Conservation (phyloP, 1,140 invertebrate genomes). For the Pachyrhynchus sulphureomaculatus region DNA sequence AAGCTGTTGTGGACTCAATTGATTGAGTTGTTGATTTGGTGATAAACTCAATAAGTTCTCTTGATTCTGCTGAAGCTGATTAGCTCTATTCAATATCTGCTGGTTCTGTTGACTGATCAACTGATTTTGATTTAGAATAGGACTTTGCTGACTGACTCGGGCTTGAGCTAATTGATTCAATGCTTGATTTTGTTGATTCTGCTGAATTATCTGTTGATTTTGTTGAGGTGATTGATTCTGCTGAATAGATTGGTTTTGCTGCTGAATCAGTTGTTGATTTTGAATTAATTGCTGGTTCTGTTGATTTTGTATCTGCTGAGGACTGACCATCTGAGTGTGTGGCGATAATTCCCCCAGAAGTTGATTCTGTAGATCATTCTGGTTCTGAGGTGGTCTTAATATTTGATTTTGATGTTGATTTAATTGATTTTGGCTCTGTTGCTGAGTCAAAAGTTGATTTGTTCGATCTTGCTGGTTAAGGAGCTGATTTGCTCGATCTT, state of each 20-base stretch:
- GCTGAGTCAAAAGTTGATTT: constrained; percentile 16
- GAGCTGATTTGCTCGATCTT: constrained; percentile 15
- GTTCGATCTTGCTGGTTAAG: constrained; percentile 20
- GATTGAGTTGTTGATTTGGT: constrained; percentile 25
- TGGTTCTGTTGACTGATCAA: constrained; percentile 19
- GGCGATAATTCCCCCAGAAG: constrained; percentile 31
- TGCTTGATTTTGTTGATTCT: constrained; percentile 42
- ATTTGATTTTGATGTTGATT: constrained; percentile 38
- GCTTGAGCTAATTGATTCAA: constrained; percentile 1
- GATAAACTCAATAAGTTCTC: constrained; percentile 11
- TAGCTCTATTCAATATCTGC: constrained; percentile 5
- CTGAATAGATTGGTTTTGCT: constrained; percentile 10
- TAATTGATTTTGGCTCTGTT: constrained; percentile 38
- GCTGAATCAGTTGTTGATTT: constrained; percentile 8
- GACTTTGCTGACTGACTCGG: constrained; percentile 31
- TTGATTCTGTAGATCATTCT: constrained; percentile 40
- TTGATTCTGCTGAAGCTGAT: constrained; percentile 10
- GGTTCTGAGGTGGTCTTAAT: constrained; percentile 36
- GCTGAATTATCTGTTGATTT: constrained; percentile 43
- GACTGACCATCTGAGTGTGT: constrained; percentile 14
- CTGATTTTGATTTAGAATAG: constrained; percentile 18
- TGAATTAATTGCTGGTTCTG: constrained; percentile 25
- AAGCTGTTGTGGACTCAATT: constrained; percentile 23
- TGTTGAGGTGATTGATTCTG: constrained; percentile 31
- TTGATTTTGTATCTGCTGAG: constrained; percentile 33